Conservation (phyloP, 92 coral and sea anemone genomes). For the Phymanthus crucifer region DNA sequence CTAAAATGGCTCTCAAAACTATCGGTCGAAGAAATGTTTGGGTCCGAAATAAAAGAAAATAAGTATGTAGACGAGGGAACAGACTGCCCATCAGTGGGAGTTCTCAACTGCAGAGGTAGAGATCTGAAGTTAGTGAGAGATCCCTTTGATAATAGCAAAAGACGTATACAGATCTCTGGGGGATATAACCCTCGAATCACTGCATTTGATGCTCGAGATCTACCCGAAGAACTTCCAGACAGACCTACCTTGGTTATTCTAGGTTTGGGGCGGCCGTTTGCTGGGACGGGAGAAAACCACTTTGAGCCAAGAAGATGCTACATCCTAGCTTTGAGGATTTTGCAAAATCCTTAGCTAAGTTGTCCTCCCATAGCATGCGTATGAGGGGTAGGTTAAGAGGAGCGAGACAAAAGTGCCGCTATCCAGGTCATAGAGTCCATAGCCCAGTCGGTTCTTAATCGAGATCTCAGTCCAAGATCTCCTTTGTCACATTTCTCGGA, state of each 20-base stretch:
- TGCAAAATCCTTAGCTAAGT: background rate
- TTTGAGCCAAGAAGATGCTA: background rate
- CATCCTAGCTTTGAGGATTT: background rate
- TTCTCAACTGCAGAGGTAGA: background rate
- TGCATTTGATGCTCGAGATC: background rate
- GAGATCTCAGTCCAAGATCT: too few relatives aligned
- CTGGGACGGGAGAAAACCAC: background rate
- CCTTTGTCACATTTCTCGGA: too few relatives aligned
- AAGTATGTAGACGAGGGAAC: background rate
- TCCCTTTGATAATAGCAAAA: background rate
- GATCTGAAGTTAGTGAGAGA: background rate
- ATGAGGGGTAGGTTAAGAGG: too few relatives aligned
- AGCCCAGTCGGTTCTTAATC: too few relatives aligned
- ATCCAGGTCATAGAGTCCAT: too few relatives aligned
- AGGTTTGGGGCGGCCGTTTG: background rate
- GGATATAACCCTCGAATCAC: background rate
- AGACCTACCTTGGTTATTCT: background rate
- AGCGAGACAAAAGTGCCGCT: too few relatives aligned
- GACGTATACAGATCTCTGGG: background rate
- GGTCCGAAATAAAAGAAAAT: background rate
- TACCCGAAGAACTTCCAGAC: background rate
- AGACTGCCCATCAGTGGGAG: background rate
- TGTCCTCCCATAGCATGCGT: background rate
- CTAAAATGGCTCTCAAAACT: background rate
- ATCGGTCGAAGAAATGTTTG: background rate